Evolutionary conservation across 2,113 vertebrate species (phyloP).

Genomic region (Sinocyclocheilus anophthalmus): DNA sequence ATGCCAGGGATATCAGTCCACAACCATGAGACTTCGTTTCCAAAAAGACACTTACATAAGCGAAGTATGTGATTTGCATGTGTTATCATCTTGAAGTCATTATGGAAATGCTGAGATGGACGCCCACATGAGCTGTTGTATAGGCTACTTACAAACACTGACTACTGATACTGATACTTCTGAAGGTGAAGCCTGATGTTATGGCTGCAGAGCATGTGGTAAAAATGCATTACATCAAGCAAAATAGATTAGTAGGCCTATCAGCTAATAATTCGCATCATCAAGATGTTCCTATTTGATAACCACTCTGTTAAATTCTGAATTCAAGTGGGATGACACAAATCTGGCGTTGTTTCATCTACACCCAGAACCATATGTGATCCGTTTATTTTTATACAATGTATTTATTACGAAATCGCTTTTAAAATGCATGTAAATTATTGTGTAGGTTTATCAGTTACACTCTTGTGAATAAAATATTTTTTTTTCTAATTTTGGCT

Average conservation of each 20-base stretch:
- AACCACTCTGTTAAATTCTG: conserved; percentile 55
- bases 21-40: conserved; percentile 68
- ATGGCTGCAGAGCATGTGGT: conserved; percentile 68
- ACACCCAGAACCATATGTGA: conserved; percentile 63
- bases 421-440: conserved; percentile 92
- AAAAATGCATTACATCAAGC: conserved; percentile 55
- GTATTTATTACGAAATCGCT: conserved; percentile 90
- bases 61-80: conserved; percentile 52
- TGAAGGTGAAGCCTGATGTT: conserved; percentile 11
- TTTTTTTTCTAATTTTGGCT: conserved; percentile 53
- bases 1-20: conserved; percentile 71
- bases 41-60: not conserved
- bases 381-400: conserved; percentile 97
- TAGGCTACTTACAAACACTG: not conserved
- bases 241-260: conserved; percentile 36
- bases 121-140: not conserved
- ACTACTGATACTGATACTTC: conserved; percentile 5
- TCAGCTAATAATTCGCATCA: conserved; percentile 23
- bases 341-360: not conserved
- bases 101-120: conserved; percentile 11
- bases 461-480: conserved; percentile 82
- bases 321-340: conserved; percentile 67
- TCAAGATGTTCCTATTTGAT: conserved; percentile 50
- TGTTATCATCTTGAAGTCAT: conserved; percentile 41
- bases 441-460: conserved; percentile 80